Evolutionary conservation across 2,797 vertebrate genomes (phyloP).

Genomic region (Muraenolepis orangiensis): DNA sequence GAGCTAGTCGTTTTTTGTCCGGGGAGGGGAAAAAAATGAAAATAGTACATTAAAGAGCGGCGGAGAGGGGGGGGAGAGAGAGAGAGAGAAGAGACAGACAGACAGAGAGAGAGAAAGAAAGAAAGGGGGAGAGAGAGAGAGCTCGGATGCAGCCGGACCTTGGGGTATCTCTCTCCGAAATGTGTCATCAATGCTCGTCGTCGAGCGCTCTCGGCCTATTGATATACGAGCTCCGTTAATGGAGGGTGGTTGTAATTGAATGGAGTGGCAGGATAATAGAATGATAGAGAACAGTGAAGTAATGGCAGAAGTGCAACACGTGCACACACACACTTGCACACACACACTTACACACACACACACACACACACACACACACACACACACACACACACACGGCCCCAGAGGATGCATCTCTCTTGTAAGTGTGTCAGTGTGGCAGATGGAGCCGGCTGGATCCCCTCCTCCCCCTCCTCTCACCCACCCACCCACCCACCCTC

Average conservation of each 20-base stretch:
- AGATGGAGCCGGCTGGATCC: slow-evolving; percentile 68
- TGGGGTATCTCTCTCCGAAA: slow-evolving; percentile 41
- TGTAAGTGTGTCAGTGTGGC: slow-evolving; percentile 76
- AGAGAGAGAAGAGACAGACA: too few relatives aligned
- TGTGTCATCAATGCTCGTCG: slow-evolving; percentile 67
- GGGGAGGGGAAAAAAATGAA: too few relatives aligned
- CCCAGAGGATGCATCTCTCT: slow-evolving; percentile 58
- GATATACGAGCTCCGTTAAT: slow-evolving; percentile 65
- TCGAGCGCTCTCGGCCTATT: slow-evolving; percentile 63
- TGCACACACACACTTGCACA: too few relatives aligned
- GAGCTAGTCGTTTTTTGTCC: too few relatives aligned
- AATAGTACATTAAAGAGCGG: too few relatives aligned
- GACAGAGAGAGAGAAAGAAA: too few relatives aligned
- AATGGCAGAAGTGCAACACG: slow-evolving; percentile 61
- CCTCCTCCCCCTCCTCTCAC: slow-evolving; percentile 29
- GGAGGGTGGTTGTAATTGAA: slow-evolving; percentile 70
- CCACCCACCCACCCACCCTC: slow-evolving; percentile 37
- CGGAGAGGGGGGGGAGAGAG: too few relatives aligned
- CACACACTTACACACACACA: not conserved
- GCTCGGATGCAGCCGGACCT: slow-evolving; percentile 44
- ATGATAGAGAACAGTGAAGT: slow-evolving; percentile 71
- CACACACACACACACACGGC: not conserved
- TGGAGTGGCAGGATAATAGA: slow-evolving; percentile 69
- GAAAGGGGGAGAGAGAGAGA: too few relatives aligned
- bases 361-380: not conserved